Evolutionary conservation across 2,797 vertebrate species (phyloP).

Genomic region (Erpetoichthys calabaricus): DNA sequence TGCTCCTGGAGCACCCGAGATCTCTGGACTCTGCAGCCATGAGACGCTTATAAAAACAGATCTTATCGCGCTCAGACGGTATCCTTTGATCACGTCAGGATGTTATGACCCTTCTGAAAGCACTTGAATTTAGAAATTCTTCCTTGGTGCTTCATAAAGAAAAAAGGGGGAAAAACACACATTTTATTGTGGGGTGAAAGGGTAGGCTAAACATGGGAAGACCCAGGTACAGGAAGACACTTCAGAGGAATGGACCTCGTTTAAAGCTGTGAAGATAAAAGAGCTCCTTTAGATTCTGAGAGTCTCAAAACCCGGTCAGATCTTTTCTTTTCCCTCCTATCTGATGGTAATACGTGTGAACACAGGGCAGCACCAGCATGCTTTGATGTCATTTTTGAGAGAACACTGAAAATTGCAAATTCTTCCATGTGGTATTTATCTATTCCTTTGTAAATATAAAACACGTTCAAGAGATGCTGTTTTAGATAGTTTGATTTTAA

Average conservation of each 20-base stretch:
- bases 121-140: constrained; percentile 21
- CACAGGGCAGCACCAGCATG: too few species aligned
- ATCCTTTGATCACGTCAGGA: constrained; percentile 33
- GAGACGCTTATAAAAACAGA: constrained; percentile 32
- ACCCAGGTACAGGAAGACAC: neutral
- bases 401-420: too few species aligned
- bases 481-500: too few species aligned
- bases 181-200: neutral
- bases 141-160: constrained; percentile 28
- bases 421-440: too few species aligned
- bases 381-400: too few species aligned
- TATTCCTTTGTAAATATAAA: too few species aligned
- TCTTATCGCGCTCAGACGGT: constrained; percentile 24
- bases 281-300: too few species aligned
- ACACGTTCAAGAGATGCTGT: too few species aligned
- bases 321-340: too few species aligned
- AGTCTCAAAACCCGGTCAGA: too few species aligned
- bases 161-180: constrained; percentile 25
- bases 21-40: constrained; percentile 26
- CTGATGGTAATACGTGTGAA: too few species aligned
- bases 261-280: too few species aligned
- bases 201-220: neutral
- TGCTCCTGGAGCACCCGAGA: constrained; percentile 9
- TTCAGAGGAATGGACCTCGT: neutral
- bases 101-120: constrained; percentile 24